Conservation (phyloP, 2,888 invertebrate genomes). For the Silvanus unidentatus region DNA sequence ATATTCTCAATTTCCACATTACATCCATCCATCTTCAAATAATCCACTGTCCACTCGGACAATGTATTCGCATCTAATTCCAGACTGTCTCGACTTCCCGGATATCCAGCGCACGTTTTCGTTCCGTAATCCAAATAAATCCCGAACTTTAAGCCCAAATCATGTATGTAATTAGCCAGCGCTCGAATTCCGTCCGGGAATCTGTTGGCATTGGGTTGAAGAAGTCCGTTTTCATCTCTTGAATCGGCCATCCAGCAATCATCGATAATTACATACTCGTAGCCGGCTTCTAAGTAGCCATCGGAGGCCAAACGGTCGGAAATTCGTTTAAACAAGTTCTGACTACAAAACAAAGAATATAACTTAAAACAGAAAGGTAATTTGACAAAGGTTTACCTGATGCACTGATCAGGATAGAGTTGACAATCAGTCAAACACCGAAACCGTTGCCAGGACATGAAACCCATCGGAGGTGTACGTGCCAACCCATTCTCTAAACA, state of each 20-base stretch:
- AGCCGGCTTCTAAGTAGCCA: constrained; percentile 57
- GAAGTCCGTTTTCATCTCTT: constrained; percentile 45
- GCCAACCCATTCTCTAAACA: constrained; percentile 3
- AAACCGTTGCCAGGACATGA: constrained; percentile 1
- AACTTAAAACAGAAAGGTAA: background rate
- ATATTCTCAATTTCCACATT: too few species aligned
- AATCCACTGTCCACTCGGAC: constrained; percentile 75
- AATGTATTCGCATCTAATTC: constrained; percentile 66
- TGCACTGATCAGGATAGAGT: background rate
- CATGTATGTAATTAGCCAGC: constrained; percentile 60
- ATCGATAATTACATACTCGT: constrained; percentile 55
- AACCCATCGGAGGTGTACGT: constrained; percentile 3
- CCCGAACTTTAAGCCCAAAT: constrained; percentile 69
- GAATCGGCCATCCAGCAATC: constrained; percentile 57
- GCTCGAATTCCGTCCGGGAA: constrained; percentile 59
- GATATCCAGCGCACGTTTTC: constrained; percentile 71
- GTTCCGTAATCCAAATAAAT: constrained; percentile 78
- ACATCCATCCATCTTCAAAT: constrained; percentile 78
- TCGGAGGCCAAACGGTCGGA: constrained; percentile 53
- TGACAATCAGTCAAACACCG: constrained; percentile 1
- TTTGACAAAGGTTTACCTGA: background rate
- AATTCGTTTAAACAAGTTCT: constrained; percentile 51
- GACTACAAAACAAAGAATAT: constrained; percentile 44
- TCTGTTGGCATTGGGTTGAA: constrained; percentile 52
- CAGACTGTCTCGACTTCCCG: constrained; percentile 63